These are phyloP conservation scores for Rachycentron canadum DNA, from an alignment of 2,797 vertebrate genomes.

Conservation along the genomic window DNA sequence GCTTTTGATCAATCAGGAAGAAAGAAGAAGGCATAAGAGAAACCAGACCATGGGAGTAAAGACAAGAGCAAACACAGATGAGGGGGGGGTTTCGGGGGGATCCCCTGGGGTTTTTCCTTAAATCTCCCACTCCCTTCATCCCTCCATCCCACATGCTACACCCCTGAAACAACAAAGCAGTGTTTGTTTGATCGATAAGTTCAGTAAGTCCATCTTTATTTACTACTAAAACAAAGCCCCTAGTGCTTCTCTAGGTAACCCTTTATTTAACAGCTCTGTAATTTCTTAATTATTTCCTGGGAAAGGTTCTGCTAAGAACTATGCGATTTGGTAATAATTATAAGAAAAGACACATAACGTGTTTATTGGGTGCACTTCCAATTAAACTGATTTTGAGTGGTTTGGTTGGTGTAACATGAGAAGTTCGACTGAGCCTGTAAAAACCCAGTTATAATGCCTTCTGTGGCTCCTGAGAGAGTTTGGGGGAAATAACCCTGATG, in stretches of 20 bases:
- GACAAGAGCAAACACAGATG: slow-evolving; percentile 58
- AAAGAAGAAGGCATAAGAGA: slow-evolving; percentile 43
- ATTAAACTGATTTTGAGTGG: background rate
- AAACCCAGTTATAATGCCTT: background rate
- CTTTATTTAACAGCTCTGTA: background rate
- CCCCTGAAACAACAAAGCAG: slow-evolving; percentile 65
- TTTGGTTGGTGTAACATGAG: too few relatives aligned
- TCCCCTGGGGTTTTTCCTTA: slow-evolving; percentile 56
- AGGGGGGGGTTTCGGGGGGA: slow-evolving; percentile 31
- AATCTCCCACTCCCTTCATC: slow-evolving; percentile 69
- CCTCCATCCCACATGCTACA: slow-evolving; percentile 60
- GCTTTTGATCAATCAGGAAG: slow-evolving; percentile 59
- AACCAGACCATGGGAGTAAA: slow-evolving; percentile 47
- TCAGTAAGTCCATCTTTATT: slow-evolving; percentile 47
- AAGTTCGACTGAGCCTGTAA: background rate
- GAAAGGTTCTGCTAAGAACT: background rate
- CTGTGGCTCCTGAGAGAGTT: background rate
- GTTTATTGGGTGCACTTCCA: background rate
- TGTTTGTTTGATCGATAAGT: slow-evolving; percentile 72
- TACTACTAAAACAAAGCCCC: slow-evolving; percentile 25
- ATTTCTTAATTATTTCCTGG: background rate
- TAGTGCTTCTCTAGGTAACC: background rate
- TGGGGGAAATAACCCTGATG: background rate
- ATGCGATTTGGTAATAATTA: background rate
- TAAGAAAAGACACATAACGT: background rate